Conservation (phyloP, 1,140 invertebrate species). For the Bombus soroeensis region DNA sequence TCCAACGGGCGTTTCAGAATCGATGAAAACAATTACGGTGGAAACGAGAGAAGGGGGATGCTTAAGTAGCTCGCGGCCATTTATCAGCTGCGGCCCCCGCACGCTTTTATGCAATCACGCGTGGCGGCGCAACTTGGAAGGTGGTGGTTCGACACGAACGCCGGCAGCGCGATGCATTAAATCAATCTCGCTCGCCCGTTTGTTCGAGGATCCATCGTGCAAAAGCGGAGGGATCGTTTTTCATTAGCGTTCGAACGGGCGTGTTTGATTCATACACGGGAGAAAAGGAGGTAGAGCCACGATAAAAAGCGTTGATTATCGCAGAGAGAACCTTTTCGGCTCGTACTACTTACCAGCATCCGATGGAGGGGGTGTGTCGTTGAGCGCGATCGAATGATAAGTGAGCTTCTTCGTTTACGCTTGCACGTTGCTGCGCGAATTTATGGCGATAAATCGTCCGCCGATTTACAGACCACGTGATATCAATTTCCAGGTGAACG, state of each 20-base stretch:
- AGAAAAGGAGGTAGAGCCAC: background rate
- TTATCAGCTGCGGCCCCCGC: conserved; percentile 7
- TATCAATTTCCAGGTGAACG: background rate
- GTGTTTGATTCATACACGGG: conserved; percentile 15
- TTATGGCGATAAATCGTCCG: background rate
- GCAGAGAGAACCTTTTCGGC: background rate
- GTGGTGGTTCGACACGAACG: conserved; percentile 6
- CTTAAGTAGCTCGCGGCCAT: conserved; percentile 27
- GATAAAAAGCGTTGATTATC: conserved; percentile 30
- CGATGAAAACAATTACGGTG: conserved; percentile 20
- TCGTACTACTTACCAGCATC: too few species aligned
- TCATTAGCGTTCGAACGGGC: conserved; percentile 21
- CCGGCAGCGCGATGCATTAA: conserved; percentile 41
- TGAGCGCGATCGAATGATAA: conserved; percentile 1
- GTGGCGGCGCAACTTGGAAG: conserved; percentile 9
- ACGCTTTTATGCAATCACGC: conserved; percentile 38
- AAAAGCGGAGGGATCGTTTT: conserved; percentile 41
- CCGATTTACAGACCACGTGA: background rate
- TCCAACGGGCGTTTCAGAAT: conserved; percentile 3
- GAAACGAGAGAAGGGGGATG: background rate
- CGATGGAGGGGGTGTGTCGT: background rate
- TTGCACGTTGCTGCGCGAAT: background rate
- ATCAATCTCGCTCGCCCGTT: conserved; percentile 31
- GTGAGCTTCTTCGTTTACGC: conserved; percentile 18
- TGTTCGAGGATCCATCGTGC: conserved; percentile 1